Base-by-base conservation (phyloP, 2,797 vertebrate species). In the Manis crassicaudata region DNA sequence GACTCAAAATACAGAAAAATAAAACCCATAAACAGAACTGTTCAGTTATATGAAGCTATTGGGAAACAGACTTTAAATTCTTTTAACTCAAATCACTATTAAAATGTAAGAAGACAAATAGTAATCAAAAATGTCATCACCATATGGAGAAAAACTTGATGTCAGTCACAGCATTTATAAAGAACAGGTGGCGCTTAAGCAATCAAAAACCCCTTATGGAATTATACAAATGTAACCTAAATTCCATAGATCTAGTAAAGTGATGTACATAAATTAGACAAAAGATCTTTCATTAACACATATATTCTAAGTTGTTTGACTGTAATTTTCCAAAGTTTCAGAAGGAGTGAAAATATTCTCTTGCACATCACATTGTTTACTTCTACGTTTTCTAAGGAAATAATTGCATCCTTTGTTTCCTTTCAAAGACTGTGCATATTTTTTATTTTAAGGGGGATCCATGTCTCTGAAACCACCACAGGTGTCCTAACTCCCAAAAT, bases 11-110 rank as follows among this genome's bases (percentile, higher is more conserved):
- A 95, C 94, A 95, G 85, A 98, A 98, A 96, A 13, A 96, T 95
- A 96, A 97, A 96, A 88, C 95, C 96, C 96, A 96, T 93, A 93
- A 97, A 94, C 68, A 97, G 72, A 73, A 93, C 82, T 96, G 96
- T 97, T 97, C 96, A 88, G 81, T 92, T 96, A 75, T 84, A 90
- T 37, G 89, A 97, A 97, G 97, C 97, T 94, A 10, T 72, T 94
- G 94, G 62, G 93, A 98, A 97, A 97, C 87, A 95, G 93, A 97
- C 97, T 98, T 98, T 82, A 97, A 97, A 98, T 97, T 94, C 97
- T 98, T 97, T 98, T 97, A 97, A 95, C 93, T 97, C 91, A 46
- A 87, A 96, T 94, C 83, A 90, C 90, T 81, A 87, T 97, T 98
- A 96, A 92, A 80, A 96, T 88, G 96, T 93, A 97, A 84, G 88